A percentile compares a stretch with the other conserved stretches of the same genome.
Evolutionary conservation across 1,140 invertebrate genomes (phyloP).

Genomic region (Drosophila repletoides): DNA sequence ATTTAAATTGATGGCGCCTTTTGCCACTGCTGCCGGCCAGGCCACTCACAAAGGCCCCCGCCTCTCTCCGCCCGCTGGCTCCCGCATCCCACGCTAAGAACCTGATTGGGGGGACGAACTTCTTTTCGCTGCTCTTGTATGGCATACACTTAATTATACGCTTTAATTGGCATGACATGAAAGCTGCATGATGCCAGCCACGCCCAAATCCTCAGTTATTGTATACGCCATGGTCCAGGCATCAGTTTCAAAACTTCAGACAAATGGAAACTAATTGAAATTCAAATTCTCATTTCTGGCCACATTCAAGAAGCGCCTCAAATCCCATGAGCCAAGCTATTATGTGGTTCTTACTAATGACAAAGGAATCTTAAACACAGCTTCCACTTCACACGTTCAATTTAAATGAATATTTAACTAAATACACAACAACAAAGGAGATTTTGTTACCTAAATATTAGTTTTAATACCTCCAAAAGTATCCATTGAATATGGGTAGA

Average conservation of each 20-base stretch:
- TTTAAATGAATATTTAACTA: slow-evolving; percentile 8
- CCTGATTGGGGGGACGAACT: slow-evolving; percentile 31
- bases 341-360: slow-evolving; percentile 7
- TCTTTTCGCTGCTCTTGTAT: slow-evolving; percentile 19
- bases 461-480: no score
- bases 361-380: not conserved
- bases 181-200: slow-evolving; percentile 33
- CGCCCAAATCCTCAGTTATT: not conserved
- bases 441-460: no score
- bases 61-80: slow-evolving; percentile 9
- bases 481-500: no score
- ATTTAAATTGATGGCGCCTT: slow-evolving; percentile 67
- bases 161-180: slow-evolving; percentile 66
- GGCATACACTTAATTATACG: slow-evolving; percentile 65
- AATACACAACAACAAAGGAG: no score
- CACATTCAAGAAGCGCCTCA: not conserved
- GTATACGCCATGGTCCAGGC: not conserved
- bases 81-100: slow-evolving; percentile 12
- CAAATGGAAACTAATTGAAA: slow-evolving; percentile 64
- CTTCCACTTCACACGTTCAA: not conserved
- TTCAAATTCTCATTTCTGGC: slow-evolving; percentile 49
- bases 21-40: slow-evolving; percentile 2
- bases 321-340: not conserved
- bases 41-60: slow-evolving; percentile 7
- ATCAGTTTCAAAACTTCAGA: slow-evolving; percentile 17